Conservation (phyloP, 2,797 vertebrate species). For the Poecilia picta region DNA sequence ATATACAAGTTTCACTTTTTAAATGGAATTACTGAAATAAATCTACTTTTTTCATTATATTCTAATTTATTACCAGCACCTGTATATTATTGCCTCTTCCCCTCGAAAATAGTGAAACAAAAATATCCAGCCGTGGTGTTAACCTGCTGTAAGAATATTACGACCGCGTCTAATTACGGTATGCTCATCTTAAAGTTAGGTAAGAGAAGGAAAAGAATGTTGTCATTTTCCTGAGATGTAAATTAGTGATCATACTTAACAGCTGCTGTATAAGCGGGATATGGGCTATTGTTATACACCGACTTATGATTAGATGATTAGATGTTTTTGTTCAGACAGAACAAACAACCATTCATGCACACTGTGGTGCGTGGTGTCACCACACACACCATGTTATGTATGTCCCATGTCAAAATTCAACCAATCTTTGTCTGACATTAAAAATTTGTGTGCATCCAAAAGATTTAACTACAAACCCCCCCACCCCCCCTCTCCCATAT, state of each 20-base stretch:
- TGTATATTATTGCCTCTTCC: neutral
- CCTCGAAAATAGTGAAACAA: neutral
- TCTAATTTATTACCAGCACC: no score
- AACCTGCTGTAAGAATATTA: conserved; percentile 21
- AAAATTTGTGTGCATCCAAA: neutral
- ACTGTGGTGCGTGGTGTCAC: no score
- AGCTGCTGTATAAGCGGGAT: neutral
- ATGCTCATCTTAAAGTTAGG: neutral
- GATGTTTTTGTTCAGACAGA: neutral
- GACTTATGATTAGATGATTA: neutral
- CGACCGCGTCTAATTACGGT: conserved; percentile 4
- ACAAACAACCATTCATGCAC: no score
- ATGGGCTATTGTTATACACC: neutral
- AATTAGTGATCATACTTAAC: conserved; percentile 8
- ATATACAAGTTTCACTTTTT: no score
- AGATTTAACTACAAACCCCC: neutral
- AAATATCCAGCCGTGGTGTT: neutral
- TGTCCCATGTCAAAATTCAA: neutral
- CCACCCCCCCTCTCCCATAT: no score
- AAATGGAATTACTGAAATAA: no score
- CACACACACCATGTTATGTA: no score
- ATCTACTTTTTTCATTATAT: no score
- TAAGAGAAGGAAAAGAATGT: conserved; percentile 3
- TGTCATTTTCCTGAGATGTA: neutral
- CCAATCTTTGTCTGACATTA: neutral